Base-by-base conservation (phyloP, 64 coral and sea anemone species). In the Porites australiensis region DNA sequence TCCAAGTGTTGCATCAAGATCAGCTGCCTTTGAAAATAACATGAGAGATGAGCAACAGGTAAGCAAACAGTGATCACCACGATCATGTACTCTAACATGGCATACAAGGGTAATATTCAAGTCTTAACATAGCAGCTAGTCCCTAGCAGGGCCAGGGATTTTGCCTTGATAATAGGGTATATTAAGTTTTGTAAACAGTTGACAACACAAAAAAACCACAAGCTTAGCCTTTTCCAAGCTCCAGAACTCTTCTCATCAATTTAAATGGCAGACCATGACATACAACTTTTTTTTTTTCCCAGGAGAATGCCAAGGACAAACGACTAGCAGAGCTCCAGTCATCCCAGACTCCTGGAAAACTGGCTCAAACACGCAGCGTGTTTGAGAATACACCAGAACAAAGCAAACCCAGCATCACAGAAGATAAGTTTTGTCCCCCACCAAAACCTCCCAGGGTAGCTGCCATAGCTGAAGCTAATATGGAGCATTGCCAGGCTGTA, bases 1-100 rank as follows among this genome's bases (percentile, higher is more conserved):
- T 5, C 92, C 95, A 16, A 97, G 92, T 91, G 92, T 97, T 3
- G 92, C 95, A 82, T 79, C 82, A 59, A 90, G 95, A 74, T 97
- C 95, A 44, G 95, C 95, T 21, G 80, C 64, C 22, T 97, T 97
- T 88, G 70, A 94, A 74, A 89, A 5, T n/a, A 91, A 86, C 43
- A 18, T 27, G 12, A 77, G 10, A 46, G 81, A 70, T 8, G 68
- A 90, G 70, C 86, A 89, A 11, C 75, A 79, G 82, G 64, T 50
- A 4, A 74, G 13, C 13, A 19, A 50, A 8, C 53, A 64, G 14
- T 59, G 2, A 6, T 59, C 45, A 18, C 8, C 27, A 5, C 8
- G 18, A 72, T 44, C 11, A 72, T 37, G 16, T n/a, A 21, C 8
- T 19, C 0, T 70, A 21, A 70, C 66, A 21, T 70, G 66, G 66